Evolutionary conservation across 2,888 invertebrate genomes (phyloP), one percentile per base, ranked within the genome.

Genomic region (Cataglyphis albicans): DNA sequence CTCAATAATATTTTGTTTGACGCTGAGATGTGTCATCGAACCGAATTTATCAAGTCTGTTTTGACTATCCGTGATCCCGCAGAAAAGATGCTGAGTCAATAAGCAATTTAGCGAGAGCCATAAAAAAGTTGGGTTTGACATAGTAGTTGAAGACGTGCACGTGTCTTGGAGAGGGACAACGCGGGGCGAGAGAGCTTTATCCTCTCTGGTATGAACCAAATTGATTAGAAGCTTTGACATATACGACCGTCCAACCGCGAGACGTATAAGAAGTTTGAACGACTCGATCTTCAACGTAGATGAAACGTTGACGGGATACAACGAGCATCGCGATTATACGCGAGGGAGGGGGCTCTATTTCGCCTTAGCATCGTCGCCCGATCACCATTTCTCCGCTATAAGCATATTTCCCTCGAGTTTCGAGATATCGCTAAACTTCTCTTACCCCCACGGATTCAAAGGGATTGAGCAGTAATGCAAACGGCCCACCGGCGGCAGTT

Each of bases 371-470:
- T 90, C 85, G 32, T 70, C 83, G 48, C 84, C 76, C 87, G 87
- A 91, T 89, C 89, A 86, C 88, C 90, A 86, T 92, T 91, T 88
- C 85, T 75, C 83, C 65, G 73, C 87, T 89, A 91, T 92, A 92
- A 92, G 92, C 92, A 92, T 92, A 92, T 92, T 92, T 91, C 89
- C 86, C 89, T 67, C 48, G 85, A 90, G 90, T 91, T 90, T 89
- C 90, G 76, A 89, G 90, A 90, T 90, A 90, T 90, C 89, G 86
- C 29, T 82, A 78, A 92, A 91, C 86, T 91, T 92, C 89, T 90
- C 89, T 90, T 89, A 85, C 86, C 81, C 81, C 81, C 87, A 61
- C 70, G 88, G 86, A 87, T 91, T 88, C 84, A 72, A 72, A 59
- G 82, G 86, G 85, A 86, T 88, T 85, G 82, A 80, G 82, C 86